These are phyloP conservation scores for Elegia similella DNA, from an alignment of 2,888 invertebrate genomes.

Conservation along the genomic window DNA sequence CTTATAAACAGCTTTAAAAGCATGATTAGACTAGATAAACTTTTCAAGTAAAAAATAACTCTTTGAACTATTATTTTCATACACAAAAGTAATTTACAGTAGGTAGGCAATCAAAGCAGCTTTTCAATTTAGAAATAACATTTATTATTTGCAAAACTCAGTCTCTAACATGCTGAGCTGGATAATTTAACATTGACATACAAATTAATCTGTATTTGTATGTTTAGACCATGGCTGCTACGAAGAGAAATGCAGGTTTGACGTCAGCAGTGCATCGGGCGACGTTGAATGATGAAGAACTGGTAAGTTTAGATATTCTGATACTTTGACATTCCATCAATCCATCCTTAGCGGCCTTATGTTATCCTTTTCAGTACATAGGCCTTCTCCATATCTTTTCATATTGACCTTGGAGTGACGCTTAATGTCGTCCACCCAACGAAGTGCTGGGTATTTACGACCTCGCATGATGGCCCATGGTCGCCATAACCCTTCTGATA, in stretches of 20 bases:
- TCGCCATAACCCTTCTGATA: too few relatives aligned
- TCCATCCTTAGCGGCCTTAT: too few relatives aligned
- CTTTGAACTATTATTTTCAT: not conserved
- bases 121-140: constrained; percentile 27
- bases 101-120: constrained; percentile 37
- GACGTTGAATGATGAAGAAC: constrained; percentile 98
- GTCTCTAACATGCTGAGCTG: constrained; percentile 37
- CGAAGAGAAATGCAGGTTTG: constrained; percentile 97
- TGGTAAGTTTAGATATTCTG: constrained; percentile 86
- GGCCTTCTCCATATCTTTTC: too few relatives aligned
- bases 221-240: constrained; percentile 98
- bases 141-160: constrained; percentile 33
- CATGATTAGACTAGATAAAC: constrained; percentile 49
- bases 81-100: constrained; percentile 4
- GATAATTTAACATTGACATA: not conserved
- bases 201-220: constrained; percentile 19
- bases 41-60: constrained; percentile 9
- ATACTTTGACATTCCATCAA: too few relatives aligned
- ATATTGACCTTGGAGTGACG: too few relatives aligned
- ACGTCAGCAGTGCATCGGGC: constrained; percentile 98
- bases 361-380: too few relatives aligned
- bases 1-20: constrained; percentile 56
- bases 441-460: too few relatives aligned
- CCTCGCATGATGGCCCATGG: too few relatives aligned
- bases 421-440: too few relatives aligned